Percentiles rank a stretch among this genome's conserved stretches.
phyloP scores from a whole-genome alignment of 2,113 vertebrate species.

The Saguinus midas region DNA sequence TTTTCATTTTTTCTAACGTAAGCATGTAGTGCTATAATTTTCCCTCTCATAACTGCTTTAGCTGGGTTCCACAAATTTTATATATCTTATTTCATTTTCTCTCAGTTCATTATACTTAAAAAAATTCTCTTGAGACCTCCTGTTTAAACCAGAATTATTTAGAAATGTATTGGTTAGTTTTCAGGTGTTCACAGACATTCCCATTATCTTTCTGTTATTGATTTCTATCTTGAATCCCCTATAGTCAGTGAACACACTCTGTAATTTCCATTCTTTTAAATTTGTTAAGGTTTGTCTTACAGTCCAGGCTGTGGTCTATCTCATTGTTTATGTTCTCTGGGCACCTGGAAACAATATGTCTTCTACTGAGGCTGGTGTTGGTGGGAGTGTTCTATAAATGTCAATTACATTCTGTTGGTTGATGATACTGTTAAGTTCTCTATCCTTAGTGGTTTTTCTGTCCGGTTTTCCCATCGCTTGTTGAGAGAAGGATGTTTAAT shows the following conservation, averaged over 20 bases:
- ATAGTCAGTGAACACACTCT: neutral
- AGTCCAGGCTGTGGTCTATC: neutral
- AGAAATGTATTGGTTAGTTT: neutral
- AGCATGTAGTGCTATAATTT: neutral
- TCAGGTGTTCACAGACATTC: slow-evolving; percentile 4
- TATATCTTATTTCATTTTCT: neutral
- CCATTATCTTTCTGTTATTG: neutral
- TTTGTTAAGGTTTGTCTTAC: neutral
- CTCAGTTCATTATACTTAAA: neutral
- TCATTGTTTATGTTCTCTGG: neutral
- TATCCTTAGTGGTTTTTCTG: neutral
- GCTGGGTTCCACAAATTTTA: neutral
- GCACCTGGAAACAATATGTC: neutral
- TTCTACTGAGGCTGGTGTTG: neutral
- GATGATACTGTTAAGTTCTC: neutral
- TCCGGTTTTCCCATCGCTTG: neutral
- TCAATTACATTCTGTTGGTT: neutral
- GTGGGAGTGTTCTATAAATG: neutral
- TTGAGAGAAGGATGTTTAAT: neutral
- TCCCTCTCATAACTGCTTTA: neutral
- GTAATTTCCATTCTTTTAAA: neutral
- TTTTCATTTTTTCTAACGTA: neutral
- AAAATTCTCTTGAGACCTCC: neutral
- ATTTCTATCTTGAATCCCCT: neutral
- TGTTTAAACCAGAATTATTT: neutral